These are phyloP conservation scores for Leistus spinibarbis DNA, from an alignment of 2,888 invertebrate genomes.

Conservation along the genomic window DNA sequence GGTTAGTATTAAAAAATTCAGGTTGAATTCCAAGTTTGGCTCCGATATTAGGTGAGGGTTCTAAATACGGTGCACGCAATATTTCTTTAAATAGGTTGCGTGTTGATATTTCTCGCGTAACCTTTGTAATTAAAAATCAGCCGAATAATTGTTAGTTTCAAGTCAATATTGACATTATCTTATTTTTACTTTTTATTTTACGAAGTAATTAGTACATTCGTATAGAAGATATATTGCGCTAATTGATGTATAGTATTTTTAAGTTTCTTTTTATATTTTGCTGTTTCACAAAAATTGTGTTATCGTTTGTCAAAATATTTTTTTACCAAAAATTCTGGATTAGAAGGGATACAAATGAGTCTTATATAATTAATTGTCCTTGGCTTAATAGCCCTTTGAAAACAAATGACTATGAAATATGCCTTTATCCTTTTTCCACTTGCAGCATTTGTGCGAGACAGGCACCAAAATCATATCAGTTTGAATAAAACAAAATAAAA, in stretches of 20 bases:
- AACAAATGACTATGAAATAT: background rate
- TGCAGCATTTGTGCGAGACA: background rate
- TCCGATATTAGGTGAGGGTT: background rate
- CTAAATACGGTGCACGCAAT: background rate
- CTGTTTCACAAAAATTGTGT: too few relatives aligned
- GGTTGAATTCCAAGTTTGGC: slow-evolving; percentile 7
- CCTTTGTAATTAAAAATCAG: background rate
- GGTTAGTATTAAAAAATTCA: slow-evolving; percentile 25
- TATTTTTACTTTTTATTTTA: too few relatives aligned
- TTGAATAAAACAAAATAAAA: too few relatives aligned
- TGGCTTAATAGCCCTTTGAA: background rate
- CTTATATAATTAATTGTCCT: background rate
- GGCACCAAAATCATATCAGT: too few relatives aligned
- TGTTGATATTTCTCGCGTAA: background rate
- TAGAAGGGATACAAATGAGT: background rate
- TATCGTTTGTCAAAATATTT: background rate
- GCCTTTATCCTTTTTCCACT: background rate
- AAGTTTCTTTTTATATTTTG: too few relatives aligned
- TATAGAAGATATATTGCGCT: too few relatives aligned
- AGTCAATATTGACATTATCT: background rate
- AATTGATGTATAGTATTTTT: too few relatives aligned
- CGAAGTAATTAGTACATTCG: too few relatives aligned
- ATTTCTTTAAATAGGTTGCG: background rate
- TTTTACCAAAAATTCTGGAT: background rate
- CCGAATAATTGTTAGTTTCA: background rate